Conservation (phyloP, 2,113 vertebrate species). For the Arvicanthis niloticus region DNA sequence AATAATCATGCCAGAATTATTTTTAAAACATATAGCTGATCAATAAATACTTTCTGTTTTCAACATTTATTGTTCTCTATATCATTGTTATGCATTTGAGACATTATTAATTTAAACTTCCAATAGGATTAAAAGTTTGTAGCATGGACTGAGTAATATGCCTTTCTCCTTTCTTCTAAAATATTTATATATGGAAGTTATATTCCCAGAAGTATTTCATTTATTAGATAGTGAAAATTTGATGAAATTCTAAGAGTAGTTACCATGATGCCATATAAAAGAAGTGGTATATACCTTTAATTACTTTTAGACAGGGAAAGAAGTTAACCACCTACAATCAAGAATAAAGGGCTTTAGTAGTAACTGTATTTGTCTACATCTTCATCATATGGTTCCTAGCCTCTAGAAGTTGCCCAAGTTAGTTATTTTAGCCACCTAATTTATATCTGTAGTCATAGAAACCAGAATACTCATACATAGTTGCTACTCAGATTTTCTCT, state of each 20-base stretch:
- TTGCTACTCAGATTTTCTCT: background rate
- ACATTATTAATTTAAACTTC: background rate
- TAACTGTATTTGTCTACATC: rapidly evolving
- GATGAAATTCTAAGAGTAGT: background rate
- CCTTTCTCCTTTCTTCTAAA: background rate
- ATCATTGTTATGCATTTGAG: background rate
- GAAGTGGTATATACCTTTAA: background rate
- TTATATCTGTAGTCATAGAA: background rate
- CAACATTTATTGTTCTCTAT: background rate
- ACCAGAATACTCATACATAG: background rate
- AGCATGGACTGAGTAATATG: background rate
- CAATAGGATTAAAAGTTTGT: background rate
- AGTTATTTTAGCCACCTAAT: background rate
- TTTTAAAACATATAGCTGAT: background rate
- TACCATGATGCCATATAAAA: background rate
- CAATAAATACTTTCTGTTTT: background rate
- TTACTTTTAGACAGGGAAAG: background rate
- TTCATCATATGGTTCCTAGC: background rate
- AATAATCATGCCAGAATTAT: background rate
- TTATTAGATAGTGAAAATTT: background rate
- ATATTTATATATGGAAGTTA: background rate
- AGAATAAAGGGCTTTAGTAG: background rate
- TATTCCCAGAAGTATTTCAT: background rate
- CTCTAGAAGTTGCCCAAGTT: background rate
- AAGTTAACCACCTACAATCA: background rate